Conservation (phyloP, 1,140 invertebrate genomes). For the Formica selysi region DNA sequence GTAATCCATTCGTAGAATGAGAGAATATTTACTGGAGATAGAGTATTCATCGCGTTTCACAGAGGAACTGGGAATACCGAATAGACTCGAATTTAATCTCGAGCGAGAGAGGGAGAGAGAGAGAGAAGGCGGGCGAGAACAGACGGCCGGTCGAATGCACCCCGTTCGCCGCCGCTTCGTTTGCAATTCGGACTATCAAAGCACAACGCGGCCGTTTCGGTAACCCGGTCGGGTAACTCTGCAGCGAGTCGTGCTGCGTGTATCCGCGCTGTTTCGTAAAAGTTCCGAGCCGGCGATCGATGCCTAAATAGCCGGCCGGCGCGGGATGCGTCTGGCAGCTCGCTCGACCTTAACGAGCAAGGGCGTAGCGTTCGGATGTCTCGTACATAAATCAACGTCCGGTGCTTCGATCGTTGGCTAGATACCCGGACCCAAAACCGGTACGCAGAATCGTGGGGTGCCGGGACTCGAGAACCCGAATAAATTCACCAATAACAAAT, state of each 20-base stretch:
- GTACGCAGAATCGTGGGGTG: constrained; percentile 32
- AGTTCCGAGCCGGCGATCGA: constrained; percentile 52
- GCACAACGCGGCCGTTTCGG: constrained; percentile 34
- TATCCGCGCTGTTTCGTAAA: constrained; percentile 52
- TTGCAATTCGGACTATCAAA: constrained; percentile 54
- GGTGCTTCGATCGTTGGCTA: constrained; percentile 55
- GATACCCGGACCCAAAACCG: constrained; percentile 56
- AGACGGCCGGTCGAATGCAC: neutral
- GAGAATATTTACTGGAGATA: constrained; percentile 33
- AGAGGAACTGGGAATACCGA: neutral
- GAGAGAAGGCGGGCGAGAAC: neutral
- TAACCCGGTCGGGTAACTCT: constrained; percentile 27
- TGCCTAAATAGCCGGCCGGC: constrained; percentile 54
- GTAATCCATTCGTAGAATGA: neutral
- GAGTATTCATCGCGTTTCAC: constrained; percentile 34
- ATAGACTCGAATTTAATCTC: constrained; percentile 44
- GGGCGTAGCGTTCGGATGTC: constrained; percentile 66
- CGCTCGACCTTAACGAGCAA: constrained; percentile 71
- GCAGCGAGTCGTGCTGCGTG: constrained; percentile 12
- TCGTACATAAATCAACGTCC: constrained; percentile 72
- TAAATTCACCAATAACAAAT: constrained; percentile 48
- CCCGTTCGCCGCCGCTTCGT: constrained; percentile 17
- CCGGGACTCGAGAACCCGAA: neutral
- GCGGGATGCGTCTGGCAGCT: constrained; percentile 51
- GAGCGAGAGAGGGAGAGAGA: neutral